phyloP scores from a whole-genome alignment of 92 coral and sea anemone species.

The Phenganax stokvisi region DNA sequence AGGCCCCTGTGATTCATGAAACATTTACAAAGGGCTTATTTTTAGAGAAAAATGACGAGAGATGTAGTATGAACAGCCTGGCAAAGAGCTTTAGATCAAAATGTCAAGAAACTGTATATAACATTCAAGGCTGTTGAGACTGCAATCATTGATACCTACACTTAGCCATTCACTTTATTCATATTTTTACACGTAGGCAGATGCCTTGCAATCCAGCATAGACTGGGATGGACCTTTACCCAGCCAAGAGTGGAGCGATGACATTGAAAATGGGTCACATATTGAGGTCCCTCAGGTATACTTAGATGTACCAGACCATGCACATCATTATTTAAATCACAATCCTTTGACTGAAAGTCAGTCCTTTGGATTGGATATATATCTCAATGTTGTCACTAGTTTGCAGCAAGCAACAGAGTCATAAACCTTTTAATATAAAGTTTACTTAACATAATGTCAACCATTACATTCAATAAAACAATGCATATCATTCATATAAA shows the following conservation, averaged over 20 bases:
- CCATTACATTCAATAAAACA: neutral
- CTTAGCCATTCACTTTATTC: neutral
- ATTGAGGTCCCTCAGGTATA: slow-evolving; percentile 41
- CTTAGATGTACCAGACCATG: slow-evolving; percentile 32
- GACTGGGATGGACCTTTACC: slow-evolving; percentile 43
- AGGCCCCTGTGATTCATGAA: too few relatives aligned
- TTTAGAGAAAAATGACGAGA: neutral
- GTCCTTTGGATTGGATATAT: slow-evolving; percentile 54
- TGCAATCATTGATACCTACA: too few relatives aligned
- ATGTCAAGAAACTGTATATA: neutral
- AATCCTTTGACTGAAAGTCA: slow-evolving; percentile 50
- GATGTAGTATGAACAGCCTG: neutral
- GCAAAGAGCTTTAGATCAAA: neutral
- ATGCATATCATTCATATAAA: neutral
- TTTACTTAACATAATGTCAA: neutral
- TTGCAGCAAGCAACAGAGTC: slow-evolving; percentile 19
- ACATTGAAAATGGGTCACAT: neutral
- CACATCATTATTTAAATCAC: slow-evolving; percentile 24
- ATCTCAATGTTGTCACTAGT: slow-evolving; percentile 38
- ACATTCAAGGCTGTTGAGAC: neutral
- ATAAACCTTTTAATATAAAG: neutral
- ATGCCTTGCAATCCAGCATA: neutral
- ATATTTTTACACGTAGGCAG: neutral
- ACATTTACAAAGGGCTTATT: too few relatives aligned
- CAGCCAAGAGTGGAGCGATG: slow-evolving; percentile 35